Percentiles rank a stretch among this genome's conserved stretches.
Evolutionary conservation across 35 echinoderm and acorn worm species (phyloP).

Genomic region (Patiria miniata): DNA sequence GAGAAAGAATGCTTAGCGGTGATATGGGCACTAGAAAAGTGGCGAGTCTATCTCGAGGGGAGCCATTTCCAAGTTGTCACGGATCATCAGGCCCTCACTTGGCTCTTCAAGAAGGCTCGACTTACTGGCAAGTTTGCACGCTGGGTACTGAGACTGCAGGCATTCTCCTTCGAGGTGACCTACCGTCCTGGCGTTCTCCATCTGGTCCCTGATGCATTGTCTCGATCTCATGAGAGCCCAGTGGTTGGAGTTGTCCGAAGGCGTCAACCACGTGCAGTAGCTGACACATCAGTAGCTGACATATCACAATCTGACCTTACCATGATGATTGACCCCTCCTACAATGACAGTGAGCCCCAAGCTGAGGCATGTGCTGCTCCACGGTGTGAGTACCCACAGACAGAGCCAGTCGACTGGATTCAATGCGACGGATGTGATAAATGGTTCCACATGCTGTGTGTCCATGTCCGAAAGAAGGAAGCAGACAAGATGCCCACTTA

Average conservation of each 20-base stretch:
- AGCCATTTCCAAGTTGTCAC: constrained; percentile 34
- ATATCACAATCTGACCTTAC: neutral
- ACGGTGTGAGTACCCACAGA: neutral
- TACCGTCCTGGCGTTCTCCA: constrained; percentile 39
- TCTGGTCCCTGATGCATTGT: constrained; percentile 46
- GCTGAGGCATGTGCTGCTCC: constrained; percentile 19
- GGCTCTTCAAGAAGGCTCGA: constrained; percentile 31
- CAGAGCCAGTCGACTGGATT: constrained; percentile 28
- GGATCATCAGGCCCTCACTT: constrained; percentile 54
- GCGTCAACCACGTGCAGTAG: neutral
- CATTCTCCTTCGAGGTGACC: constrained; percentile 30
- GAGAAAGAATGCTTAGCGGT: constrained; percentile 64
- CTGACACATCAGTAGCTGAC: neutral
- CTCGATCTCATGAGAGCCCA: neutral
- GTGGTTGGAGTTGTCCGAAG: neutral
- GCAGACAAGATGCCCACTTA: constrained; percentile 2
- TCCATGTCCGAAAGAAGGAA: constrained; percentile 20
- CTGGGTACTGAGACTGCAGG: constrained; percentile 50
- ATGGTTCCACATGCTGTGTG: constrained; percentile 40
- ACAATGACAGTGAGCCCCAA: neutral
- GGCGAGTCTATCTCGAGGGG: constrained; percentile 45
- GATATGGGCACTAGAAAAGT: constrained; percentile 54
- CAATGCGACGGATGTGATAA: constrained; percentile 43
- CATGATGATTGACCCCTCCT: neutral
- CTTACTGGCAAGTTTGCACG: constrained; percentile 15